Base-by-base conservation (phyloP, 2,113 vertebrate species). In the Microcebus griseorufus region DNA sequence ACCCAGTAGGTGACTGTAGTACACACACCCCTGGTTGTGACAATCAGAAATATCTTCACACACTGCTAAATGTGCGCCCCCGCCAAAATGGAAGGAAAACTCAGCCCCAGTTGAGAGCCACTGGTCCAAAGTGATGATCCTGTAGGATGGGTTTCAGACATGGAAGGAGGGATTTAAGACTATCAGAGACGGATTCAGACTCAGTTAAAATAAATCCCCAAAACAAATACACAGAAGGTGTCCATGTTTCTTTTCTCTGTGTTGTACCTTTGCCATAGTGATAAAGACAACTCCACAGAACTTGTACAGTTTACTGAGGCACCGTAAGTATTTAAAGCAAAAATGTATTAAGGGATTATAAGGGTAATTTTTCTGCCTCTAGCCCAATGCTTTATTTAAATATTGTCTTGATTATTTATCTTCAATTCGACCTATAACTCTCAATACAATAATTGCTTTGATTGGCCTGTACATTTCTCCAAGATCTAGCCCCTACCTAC, bases 281-380 rank as follows among this genome's bases (percentile, higher is more conserved):
- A 88, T 65, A 90, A 86, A 93, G 53, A 78, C 48, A 93, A 93
- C 48, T n/a, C 93, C 14, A 76, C 69, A 87, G 23, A 65, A 92
- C 86, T 13, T 93, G 32, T 75, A 60, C 18, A 37, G 5, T 90
- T 70, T 76, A 85, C 8, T 53, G 42, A 60, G 12, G 23, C 4
- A 81, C 27, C 12, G 37, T 64, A 96, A 87, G 42, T 14, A 92
- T 62, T 65, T 90, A 93, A 76, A 73, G 73, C 12, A 82, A 55
- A 92, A 94, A 79, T 72, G 22, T 64, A 34, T 62, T 90, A 64
- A 70, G 13, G 86, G 39, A 70, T 45, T 29, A 51, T 79, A 79
- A 72, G 42, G 25, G 3, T 34, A 89, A 48, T 55, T 84, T 90
- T 95, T 75, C 14, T 70, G 13, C 20, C 42, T 70, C 14, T 32